Base-by-base conservation (phyloP, 2,888 invertebrate genomes). In the Agrochola lota region DNA sequence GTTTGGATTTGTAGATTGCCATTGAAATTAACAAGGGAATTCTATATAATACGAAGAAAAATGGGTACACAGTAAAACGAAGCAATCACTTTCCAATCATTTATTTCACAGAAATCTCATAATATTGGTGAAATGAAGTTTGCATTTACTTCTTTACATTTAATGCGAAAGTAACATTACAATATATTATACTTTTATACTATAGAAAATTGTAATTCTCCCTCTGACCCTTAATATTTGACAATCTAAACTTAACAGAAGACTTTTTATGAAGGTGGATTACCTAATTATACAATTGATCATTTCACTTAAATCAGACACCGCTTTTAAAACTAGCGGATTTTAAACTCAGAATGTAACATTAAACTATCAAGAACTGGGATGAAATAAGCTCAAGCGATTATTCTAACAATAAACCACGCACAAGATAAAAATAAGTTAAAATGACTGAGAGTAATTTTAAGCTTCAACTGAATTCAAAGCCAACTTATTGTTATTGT, bases 101-200 rank as follows among this genome's bases (percentile, higher is more conserved):
- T 86, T 85, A 86, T 86, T 85, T 85, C 85, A 86, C 77, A 85
- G 85, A 85, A 86, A 85, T 84, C 2, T 83, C 66, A 86, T 78
- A 81, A 74, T 75, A 77, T 85, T 71, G 59, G 86, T 73, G 75
- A 78, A 74, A 71, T 67, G 1, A 43, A 20, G 8, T 57, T 73
- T 40, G 64, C 15, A 35, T 68, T 60, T n/a, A 57, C 17, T 55
- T 57, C 30, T 67, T 63, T 43, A 68, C 0, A 43, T 74, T 52
- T 72, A 59, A 80, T 71, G 30, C 11, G n/a, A 76, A 64, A 72
- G 15, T 70, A 72, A 69, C 43, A 62, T 23, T 59, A 43, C 49
- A 74, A 52, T 63, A 57, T 35, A 35, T 35, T 35, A 59, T 43
- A 40, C 11, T 23, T 59, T 15, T 70, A 76, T 35, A 73, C 49